Conservation (phyloP, 2,797 vertebrate species). For the Craterocephalus amniculus region DNA sequence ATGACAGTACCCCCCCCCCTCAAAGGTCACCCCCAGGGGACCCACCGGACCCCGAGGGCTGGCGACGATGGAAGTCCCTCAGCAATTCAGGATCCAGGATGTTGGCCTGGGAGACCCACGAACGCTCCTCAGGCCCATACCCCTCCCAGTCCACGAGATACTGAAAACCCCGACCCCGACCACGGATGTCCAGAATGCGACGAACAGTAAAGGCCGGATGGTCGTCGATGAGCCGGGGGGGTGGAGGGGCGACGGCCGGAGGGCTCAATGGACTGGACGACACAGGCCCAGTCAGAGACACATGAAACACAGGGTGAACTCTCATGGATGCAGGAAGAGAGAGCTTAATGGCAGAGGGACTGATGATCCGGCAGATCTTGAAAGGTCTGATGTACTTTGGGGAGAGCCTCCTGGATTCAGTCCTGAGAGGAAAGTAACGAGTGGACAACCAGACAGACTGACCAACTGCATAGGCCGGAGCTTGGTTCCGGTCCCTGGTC, state of each 20-base stretch:
- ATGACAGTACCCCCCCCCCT: too few relatives aligned
- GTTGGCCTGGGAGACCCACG: neutral
- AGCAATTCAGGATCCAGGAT: neutral
- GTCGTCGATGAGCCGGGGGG: neutral
- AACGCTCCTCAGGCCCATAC: conserved; percentile 4
- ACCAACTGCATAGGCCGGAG: too few relatives aligned
- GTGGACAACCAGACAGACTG: too few relatives aligned
- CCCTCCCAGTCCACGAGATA: conserved; percentile 12
- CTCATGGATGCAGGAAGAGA: neutral
- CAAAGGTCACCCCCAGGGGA: too few relatives aligned
- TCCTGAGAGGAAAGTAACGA: too few relatives aligned
- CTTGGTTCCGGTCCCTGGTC: too few relatives aligned
- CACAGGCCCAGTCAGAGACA: neutral
- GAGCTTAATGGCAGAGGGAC: neutral
- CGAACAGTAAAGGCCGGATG: neutral
- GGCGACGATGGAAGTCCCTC: neutral
- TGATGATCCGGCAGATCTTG: neutral
- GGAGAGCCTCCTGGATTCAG: neutral
- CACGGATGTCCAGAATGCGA: neutral
- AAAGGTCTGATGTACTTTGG: neutral
- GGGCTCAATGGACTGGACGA: neutral
- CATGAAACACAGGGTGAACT: neutral
- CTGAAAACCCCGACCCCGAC: neutral
- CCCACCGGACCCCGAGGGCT: too few relatives aligned
- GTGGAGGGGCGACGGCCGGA: neutral